These are phyloP conservation scores for Laothoe populi DNA, from an alignment of 2,888 invertebrate genomes.

Conservation along the genomic window DNA sequence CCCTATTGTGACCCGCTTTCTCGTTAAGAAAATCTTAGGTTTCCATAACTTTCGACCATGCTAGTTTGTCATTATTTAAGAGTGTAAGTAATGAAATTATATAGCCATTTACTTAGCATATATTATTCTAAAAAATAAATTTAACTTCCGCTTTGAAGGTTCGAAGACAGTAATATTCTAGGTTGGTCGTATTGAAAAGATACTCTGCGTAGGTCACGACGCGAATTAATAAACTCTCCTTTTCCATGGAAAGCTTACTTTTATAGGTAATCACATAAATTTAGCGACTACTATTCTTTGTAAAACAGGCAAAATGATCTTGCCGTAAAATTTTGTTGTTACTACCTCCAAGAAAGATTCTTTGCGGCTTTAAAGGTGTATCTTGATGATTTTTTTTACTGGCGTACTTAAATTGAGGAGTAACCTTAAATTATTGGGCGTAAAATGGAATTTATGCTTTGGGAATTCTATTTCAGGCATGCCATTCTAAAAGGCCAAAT, in stretches of 20 bases:
- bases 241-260: slow-evolving; percentile 41
- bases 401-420: slow-evolving; percentile 22
- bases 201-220: slow-evolving; percentile 6
- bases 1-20: too few species aligned
- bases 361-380: slow-evolving; percentile 22
- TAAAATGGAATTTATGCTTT: slow-evolving; percentile 10
- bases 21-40: too few species aligned
- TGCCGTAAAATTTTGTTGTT: slow-evolving; percentile 44
- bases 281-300: slow-evolving; percentile 43
- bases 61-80: not conserved
- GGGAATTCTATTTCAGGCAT: not conserved
- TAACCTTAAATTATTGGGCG: slow-evolving; percentile 23
- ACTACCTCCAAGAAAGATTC: slow-evolving; percentile 34
- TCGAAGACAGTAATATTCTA: too few species aligned
- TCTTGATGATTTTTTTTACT: slow-evolving; percentile 25
- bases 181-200: not conserved
- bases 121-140: not conserved
- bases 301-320: slow-evolving; percentile 43
- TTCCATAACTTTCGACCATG: too few species aligned
- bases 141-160: not conserved
- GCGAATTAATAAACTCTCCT: slow-evolving; percentile 33
- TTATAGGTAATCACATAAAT: slow-evolving; percentile 41
- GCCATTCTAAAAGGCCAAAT: not conserved
- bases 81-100: not conserved
- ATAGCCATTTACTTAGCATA: not conserved